Evolutionary conservation across 2,113 vertebrate genomes (phyloP), one percentile per base, ranked within the genome.

Genomic region (Prinia subflava): DNA sequence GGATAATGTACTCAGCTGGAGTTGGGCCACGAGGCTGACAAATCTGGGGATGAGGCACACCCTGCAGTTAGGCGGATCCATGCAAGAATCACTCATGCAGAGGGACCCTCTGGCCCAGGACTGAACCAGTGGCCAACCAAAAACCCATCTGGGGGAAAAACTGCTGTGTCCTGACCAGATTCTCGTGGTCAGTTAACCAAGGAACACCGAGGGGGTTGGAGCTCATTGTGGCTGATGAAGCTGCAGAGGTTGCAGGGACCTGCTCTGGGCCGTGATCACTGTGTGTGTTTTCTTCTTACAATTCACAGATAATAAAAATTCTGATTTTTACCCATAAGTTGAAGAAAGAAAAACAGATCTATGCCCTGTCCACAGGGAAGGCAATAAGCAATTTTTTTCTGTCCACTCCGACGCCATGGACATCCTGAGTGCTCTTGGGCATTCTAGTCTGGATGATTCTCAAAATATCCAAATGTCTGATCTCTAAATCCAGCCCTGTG

Each of bases 1-100:
- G 87, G 81, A 80, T 87, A 92, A 95, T 19, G 85, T 9, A 6
- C 46, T 79, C 28, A 57, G 74, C 77, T 84, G 62, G 89, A 87
- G 69, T 5, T 56, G 47, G 55, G 81, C 81, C 83, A 82, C 0
- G 0, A 41, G 74, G 57, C 76, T 87, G 78, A 35, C 70, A 87
- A 10, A 57, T 49, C 46, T 37, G 77, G 53, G 49, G 19, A 49
- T 57, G 52, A 67, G 37, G 65, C 57, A 31, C 85, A 77, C 37
- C 88, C 65, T 49, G 78, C 57, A 69, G 18, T 18, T 37, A 30
- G 91, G 28, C 0, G 3, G 33, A 46, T 92, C 83, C 84, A 65
- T 28, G 70, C 39, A 11, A 7, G 44, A 44, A 27, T 27, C 49
- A 15, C 15, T 15, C 28, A 42, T 18, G 14, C 65, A 64, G 21